Conservation (phyloP, 1,140 invertebrate genomes). For the Cyclina sinensis region DNA sequence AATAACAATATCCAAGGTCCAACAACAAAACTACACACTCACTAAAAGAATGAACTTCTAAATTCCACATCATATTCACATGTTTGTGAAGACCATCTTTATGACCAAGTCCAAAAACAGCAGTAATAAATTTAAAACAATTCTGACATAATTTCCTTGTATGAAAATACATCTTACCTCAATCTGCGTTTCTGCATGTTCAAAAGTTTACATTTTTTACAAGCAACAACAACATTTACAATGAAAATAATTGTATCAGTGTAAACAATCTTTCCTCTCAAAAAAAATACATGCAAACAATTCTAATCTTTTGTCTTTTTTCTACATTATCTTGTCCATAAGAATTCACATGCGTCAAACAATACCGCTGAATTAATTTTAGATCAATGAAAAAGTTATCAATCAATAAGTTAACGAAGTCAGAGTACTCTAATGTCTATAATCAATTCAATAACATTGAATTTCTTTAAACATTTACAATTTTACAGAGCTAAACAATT, state of each 20-base stretch:
- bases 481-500: neutral
- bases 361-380: slow-evolving; percentile 21
- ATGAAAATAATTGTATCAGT: neutral
- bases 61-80: too few species aligned
- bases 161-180: slow-evolving; percentile 30
- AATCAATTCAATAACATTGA: slow-evolving; percentile 34
- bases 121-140: neutral
- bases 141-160: neutral
- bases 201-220: neutral
- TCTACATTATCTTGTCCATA: neutral
- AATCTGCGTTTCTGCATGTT: slow-evolving; percentile 17
- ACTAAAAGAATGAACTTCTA: too few species aligned
- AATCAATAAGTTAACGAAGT: slow-evolving; percentile 36
- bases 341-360: slow-evolving; percentile 3
- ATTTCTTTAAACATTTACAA: slow-evolving; percentile 34
- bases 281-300: neutral
- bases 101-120: too few species aligned
- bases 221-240: neutral
- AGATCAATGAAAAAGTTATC: slow-evolving; percentile 7
- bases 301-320: neutral
- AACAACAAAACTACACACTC: too few species aligned
- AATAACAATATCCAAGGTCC: too few species aligned
- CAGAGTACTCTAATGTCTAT: neutral
- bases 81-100: too few species aligned
- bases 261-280: neutral